A percentile compares a stretch with the other conserved stretches of the same genome.
These are phyloP conservation scores for Dolichotis patagonum DNA, from an alignment of 2,113 vertebrate species.

Conservation along the genomic window DNA sequence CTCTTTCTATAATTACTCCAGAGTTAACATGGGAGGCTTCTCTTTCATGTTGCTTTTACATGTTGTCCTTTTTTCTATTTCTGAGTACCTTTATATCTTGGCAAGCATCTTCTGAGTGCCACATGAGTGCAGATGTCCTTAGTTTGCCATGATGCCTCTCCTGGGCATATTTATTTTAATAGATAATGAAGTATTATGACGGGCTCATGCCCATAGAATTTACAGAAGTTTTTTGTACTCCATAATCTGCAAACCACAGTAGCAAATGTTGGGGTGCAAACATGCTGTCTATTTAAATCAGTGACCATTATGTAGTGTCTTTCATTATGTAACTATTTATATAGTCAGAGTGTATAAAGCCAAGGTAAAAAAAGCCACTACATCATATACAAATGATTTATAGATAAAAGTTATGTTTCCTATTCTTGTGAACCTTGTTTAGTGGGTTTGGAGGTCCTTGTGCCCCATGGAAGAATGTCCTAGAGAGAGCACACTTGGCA, in stretches of 20 bases:
- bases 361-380: background rate
- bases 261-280: too few relatives aligned
- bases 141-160: background rate
- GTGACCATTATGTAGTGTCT: too few relatives aligned
- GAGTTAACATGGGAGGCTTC: background rate
- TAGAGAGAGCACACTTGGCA: background rate
- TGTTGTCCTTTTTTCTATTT: background rate
- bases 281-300: too few relatives aligned
- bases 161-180: background rate
- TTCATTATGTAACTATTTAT: too few relatives aligned
- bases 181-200: background rate
- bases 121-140: background rate
- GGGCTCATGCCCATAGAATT: background rate
- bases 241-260: too few relatives aligned
- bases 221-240: background rate
- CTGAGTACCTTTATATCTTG: background rate
- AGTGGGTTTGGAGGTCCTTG: background rate
- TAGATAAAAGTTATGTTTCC: background rate
- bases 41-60: background rate
- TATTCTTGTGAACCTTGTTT: background rate
- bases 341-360: too few relatives aligned
- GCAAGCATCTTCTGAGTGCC: background rate
- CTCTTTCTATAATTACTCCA: background rate
- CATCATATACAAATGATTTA: background rate
- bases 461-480: background rate